These are phyloP conservation scores for Miichthys miiuy DNA, from an alignment of 2,797 vertebrate genomes.

Conservation along the genomic window DNA sequence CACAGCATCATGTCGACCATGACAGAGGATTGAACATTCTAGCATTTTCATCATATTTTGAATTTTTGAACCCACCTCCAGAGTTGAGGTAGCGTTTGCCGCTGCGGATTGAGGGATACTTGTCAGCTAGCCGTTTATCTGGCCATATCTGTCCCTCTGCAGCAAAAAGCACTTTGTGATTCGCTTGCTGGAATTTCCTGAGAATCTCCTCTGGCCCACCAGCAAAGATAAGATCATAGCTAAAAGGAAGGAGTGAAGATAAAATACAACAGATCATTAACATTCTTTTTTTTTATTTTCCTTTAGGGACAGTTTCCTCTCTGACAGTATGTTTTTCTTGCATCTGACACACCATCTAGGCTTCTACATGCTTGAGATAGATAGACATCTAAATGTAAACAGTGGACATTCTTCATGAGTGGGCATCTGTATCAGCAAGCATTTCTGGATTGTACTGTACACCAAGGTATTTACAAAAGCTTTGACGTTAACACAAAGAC, in stretches of 20 bases:
- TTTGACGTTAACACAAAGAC: slow-evolving; percentile 12
- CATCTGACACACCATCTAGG: slow-evolving; percentile 23
- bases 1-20: background rate
- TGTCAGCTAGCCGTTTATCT: slow-evolving; percentile 92
- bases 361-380: slow-evolving; percentile 33
- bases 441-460: slow-evolving; percentile 14
- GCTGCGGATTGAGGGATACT: slow-evolving; percentile 92
- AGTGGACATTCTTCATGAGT: slow-evolving; percentile 41
- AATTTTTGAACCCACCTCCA: slow-evolving; percentile 88
- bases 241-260: slow-evolving; percentile 68
- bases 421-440: slow-evolving; percentile 13
- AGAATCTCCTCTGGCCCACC: slow-evolving; percentile 94
- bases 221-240: slow-evolving; percentile 96
- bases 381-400: slow-evolving; percentile 54
- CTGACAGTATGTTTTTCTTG: slow-evolving; percentile 5
- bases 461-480: slow-evolving; percentile 15
- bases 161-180: slow-evolving; percentile 94
- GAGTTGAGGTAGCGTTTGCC: slow-evolving; percentile 97
- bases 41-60: background rate
- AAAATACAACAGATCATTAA: slow-evolving; percentile 45
- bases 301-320: slow-evolving; percentile 23
- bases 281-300: slow-evolving; percentile 23
- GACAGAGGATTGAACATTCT: slow-evolving; percentile 5
- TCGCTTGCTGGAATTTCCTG: slow-evolving; percentile 92
- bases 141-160: slow-evolving; percentile 96